These are phyloP conservation scores for Xerus rutilus DNA, from an alignment of 2,797 vertebrate species.

Conservation along the genomic window DNA sequence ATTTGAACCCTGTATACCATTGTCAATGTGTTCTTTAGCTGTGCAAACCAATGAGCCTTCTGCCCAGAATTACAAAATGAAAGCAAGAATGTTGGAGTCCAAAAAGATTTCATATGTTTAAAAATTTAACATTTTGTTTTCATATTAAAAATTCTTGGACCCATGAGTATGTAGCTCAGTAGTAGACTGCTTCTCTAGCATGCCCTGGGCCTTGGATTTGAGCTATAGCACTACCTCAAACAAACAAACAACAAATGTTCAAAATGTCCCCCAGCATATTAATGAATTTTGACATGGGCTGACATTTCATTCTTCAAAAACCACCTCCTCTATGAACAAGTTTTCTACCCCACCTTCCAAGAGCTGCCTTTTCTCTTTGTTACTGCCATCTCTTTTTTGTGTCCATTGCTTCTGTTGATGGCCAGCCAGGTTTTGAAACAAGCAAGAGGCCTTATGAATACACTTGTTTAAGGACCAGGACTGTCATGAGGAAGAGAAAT, in stretches of 20 bases:
- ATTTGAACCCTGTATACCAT: background rate
- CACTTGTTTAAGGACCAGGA: background rate
- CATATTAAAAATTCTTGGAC: background rate
- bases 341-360: background rate
- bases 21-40: conserved; percentile 45
- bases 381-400: background rate
- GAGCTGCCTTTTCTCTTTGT: background rate
- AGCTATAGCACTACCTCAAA: background rate
- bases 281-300: conserved; percentile 34
- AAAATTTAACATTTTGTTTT: conserved; percentile 65
- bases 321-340: background rate
- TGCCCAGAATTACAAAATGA: conserved; percentile 61
- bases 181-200: background rate
- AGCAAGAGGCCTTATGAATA: background rate
- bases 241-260: background rate
- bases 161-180: background rate
- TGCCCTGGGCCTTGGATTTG: background rate
- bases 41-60: conserved; percentile 18
- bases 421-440: conserved; percentile 8
- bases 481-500: background rate
- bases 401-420: background rate
- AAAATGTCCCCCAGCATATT: background rate
- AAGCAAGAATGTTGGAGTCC: conserved; percentile 67
- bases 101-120: conserved; percentile 50
- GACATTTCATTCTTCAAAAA: background rate